Base-by-base conservation (phyloP, 2,888 invertebrate genomes). In the Pasiphila rectangulata region DNA sequence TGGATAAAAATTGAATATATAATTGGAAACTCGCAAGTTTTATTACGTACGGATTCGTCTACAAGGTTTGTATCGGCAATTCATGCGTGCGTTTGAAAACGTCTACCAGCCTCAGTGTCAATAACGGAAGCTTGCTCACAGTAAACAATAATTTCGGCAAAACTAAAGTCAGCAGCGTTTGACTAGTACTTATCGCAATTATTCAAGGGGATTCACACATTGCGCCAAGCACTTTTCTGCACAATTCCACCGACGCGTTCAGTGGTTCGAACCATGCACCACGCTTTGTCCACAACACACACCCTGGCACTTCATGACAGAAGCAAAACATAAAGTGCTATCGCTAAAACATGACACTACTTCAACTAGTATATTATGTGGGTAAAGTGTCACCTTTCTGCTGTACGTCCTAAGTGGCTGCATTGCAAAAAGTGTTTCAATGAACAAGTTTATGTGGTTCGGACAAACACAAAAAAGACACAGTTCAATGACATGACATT, bases 351-450 rank as follows among this genome's bases (percentile, higher is more conserved):
- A 63, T 57, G 59, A 59, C 64, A 66, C 69, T 69, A 69, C 65
- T 37, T 34, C 54, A 46, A 55, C 55, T 57, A 58, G 57, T 56
- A 45, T 59, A 59, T 65, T 37, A 43, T 43, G 43, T 64, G 68
- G 67, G 62, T 63, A 69, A 71, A 71, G 59, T 63, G 56, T 80
- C 81, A 82, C 87, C 87, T 88, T 87, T 69, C 83, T 83, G 73
- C 81, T 78, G 79, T 86, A 84, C 53, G 79, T 88, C 87, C 87
- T 84, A 83, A 85, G 75, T 64, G 85, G 87, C 87, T 87, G 87
- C 87, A 69, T 79, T 80, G 83, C 75, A 84, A 82, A 83, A 84
- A 82, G 62, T 59, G 43, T 47, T 51, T 50, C 42, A 41, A 53
- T 59, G 46, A 56, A 51, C 56, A 59, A 53, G 40, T 56, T 54